A percentile compares a stretch with the other conserved stretches of the same genome.
These are phyloP conservation scores for Antrozous pallidus DNA, from an alignment of 2,797 vertebrate species.

Conservation along the genomic window DNA sequence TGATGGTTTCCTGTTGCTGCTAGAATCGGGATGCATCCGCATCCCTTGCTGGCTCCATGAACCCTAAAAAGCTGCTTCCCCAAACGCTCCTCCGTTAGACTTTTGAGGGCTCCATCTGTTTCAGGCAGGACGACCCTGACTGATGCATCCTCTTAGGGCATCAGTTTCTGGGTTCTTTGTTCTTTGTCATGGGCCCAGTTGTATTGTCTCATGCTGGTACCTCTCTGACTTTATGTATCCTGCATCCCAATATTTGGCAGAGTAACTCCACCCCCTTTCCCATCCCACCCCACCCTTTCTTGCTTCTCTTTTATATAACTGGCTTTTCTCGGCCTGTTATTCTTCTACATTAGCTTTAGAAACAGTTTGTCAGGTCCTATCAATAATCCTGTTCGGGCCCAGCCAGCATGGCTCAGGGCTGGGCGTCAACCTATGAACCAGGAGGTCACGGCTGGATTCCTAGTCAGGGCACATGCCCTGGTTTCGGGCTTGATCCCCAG, in stretches of 20 bases:
- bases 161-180: background rate
- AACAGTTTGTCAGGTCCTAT: background rate
- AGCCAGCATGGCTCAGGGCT: too few species aligned
- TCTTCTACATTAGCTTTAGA: background rate
- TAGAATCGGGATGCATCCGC: background rate
- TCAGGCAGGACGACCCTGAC: background rate
- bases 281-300: background rate
- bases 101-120: background rate
- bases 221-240: background rate
- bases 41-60: background rate
- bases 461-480: too few species aligned
- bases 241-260: background rate
- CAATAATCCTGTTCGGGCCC: background rate
- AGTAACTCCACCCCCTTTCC: too few species aligned
- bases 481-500: too few species aligned
- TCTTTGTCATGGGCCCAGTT: background rate
- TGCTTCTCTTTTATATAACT: background rate
- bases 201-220: background rate
- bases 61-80: background rate
- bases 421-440: too few species aligned
- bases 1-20: background rate
- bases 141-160: rapidly evolving
- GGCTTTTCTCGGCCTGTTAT: background rate
- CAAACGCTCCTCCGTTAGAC: background rate
- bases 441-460: too few species aligned